A percentile compares a stretch with the other conserved stretches of the same genome.
These are phyloP conservation scores for Zoanthus gigantus DNA, from an alignment of 92 coral and sea anemone species.

Conservation along the genomic window DNA sequence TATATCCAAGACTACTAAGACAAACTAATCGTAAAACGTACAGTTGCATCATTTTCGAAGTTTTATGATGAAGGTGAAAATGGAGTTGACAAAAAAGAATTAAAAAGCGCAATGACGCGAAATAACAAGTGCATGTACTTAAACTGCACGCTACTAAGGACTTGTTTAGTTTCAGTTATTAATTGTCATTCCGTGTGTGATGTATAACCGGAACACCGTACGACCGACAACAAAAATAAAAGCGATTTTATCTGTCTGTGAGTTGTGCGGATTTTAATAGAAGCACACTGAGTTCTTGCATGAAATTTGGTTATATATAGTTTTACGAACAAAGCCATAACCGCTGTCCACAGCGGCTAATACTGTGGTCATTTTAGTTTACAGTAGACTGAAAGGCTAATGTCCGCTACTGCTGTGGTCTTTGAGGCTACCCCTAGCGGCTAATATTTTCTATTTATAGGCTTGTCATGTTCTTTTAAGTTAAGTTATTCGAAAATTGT, in stretches of 20 bases:
- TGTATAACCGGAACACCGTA: background rate
- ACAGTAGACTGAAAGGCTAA: too few relatives aligned
- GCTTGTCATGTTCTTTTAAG: too few relatives aligned
- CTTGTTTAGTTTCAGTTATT: background rate
- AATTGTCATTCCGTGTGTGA: background rate
- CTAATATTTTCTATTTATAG: too few relatives aligned
- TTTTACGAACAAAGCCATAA: too few relatives aligned
- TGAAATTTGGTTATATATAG: too few relatives aligned
- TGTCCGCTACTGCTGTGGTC: too few relatives aligned
- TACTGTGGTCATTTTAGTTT: too few relatives aligned
- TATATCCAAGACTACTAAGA: background rate
- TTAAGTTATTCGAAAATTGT: too few relatives aligned
- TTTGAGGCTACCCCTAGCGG: too few relatives aligned
- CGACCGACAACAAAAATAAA: conserved; percentile 1
- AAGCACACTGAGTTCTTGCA: too few relatives aligned
- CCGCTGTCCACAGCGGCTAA: too few relatives aligned
- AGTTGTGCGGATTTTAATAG: too few relatives aligned
- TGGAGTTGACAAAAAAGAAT: background rate
- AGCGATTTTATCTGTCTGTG: background rate
- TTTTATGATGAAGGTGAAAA: background rate
- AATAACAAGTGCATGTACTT: background rate
- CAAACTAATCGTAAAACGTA: background rate
- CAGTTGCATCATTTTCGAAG: background rate
- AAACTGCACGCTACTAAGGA: conserved; percentile 26
- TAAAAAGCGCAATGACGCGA: background rate